Conservation (phyloP, 1,140 invertebrate species). For the Magallana ariakensis region DNA sequence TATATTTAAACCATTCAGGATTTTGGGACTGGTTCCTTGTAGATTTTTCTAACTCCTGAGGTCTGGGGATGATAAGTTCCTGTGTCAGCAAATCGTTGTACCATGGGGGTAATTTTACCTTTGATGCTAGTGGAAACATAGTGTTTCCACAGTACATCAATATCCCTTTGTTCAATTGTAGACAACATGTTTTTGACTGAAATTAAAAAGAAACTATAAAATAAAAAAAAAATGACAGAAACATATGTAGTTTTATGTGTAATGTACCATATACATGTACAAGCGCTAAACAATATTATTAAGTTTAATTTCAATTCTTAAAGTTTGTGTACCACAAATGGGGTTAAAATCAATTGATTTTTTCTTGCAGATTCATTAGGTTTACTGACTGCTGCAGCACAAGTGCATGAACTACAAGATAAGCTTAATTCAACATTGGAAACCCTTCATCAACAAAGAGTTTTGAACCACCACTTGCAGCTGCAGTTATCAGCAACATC, state of each 20-base stretch:
- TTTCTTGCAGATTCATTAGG: not conserved
- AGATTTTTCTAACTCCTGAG: not conserved
- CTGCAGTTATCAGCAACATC: not conserved
- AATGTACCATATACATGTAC: not conserved
- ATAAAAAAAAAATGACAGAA: not conserved
- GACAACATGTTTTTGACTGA: not conserved
- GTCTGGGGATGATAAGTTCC: not conserved
- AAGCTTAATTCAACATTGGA: not conserved
- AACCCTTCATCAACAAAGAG: not conserved
- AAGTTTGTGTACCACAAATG: not conserved
- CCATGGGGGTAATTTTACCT: constrained; percentile 5
- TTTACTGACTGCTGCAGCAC: not conserved
- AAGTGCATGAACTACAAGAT: not conserved
- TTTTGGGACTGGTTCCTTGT: constrained; percentile 9
- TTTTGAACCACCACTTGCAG: not conserved
- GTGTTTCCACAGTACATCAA: not conserved
- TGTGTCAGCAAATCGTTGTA: not conserved
- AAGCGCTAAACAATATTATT: not conserved
- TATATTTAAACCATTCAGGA: constrained; percentile 7
- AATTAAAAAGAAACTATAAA: not conserved
- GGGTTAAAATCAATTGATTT: not conserved
- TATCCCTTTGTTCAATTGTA: not conserved
- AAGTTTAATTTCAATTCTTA: not conserved
- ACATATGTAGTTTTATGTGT: not conserved
- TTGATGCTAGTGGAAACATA: not conserved